Percentiles rank a stretch among this genome's conserved stretches.
These are phyloP conservation scores for Helicoverpa armigera DNA, from an alignment of 1,140 invertebrate species.

Conservation along the genomic window DNA sequence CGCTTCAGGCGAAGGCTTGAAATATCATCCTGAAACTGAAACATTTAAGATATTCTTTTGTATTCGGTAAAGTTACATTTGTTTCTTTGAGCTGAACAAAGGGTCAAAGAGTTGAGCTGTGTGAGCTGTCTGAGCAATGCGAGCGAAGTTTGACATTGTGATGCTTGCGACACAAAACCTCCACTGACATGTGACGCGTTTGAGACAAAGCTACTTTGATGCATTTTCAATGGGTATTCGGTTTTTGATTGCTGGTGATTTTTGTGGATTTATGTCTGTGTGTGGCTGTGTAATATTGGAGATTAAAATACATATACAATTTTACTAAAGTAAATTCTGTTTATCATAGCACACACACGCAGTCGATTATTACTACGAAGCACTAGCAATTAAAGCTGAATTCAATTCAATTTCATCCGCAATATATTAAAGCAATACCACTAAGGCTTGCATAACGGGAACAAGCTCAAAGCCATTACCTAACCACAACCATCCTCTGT, in stretches of 20 bases:
- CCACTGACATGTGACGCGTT: neutral
- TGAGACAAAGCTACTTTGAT: neutral
- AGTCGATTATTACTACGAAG: no score
- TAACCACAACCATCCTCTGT: conserved; percentile 2
- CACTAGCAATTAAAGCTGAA: neutral
- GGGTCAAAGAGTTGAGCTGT: neutral
- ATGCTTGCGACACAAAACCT: conserved; percentile 9
- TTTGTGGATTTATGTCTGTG: no score
- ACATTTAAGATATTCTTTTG: conserved; percentile 11
- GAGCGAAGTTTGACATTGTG: neutral
- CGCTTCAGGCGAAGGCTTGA: conserved; percentile 3
- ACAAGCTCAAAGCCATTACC: neutral
- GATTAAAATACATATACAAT: no score
- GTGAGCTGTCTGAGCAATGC: conserved; percentile 8
- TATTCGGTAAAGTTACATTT: neutral
- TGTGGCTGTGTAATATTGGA: neutral
- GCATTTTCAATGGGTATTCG: neutral
- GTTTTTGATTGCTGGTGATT: neutral
- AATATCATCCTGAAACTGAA: conserved; percentile 16
- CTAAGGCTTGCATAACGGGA: neutral
- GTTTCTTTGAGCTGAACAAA: neutral
- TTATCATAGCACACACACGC: no score
- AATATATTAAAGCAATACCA: neutral
- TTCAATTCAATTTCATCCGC: neutral
- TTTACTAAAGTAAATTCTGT: no score